A percentile compares a stretch with the other conserved stretches of the same genome.
Conservation (phyloP, 1,140 invertebrate genomes). For the fruit fly (Drosophila melanogaster) region DNA sequence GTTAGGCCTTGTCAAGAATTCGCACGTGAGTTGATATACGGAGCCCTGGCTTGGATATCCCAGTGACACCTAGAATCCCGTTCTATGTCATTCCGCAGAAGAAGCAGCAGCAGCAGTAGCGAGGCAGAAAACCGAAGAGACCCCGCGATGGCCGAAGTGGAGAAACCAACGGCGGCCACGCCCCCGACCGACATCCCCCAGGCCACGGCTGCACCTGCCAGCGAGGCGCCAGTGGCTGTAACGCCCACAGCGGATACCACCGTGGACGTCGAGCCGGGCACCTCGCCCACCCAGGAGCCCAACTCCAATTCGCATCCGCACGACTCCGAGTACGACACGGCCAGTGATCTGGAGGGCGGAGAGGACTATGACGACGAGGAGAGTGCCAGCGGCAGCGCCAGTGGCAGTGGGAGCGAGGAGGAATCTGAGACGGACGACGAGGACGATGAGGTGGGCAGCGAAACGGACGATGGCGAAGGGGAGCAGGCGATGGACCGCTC, state of each 20-base stretch:
- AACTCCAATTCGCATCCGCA: conserved; percentile 77
- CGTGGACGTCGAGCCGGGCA: conserved; percentile 52
- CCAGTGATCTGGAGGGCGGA: conserved; percentile 84
- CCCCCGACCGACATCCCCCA: conserved; percentile 63
- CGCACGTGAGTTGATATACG: conserved; percentile 19
- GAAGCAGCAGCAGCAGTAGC: conserved; percentile 28
- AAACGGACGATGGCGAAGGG: conserved; percentile 85
- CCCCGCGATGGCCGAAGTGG: conserved; percentile 74
- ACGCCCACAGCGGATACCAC: conserved; percentile 12
- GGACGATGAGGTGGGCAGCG: conserved; percentile 85
- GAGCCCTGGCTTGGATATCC: conserved; percentile 3
- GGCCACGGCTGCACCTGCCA: conserved; percentile 38
- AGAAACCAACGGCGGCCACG: conserved; percentile 65
- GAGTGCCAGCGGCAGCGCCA: conserved; percentile 75
- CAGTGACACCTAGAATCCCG: conserved; percentile 10
- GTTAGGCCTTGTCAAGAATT: conserved; percentile 2
- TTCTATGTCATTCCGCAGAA: conserved; percentile 2
- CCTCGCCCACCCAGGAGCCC: conserved; percentile 74
- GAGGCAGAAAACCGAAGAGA: conserved; percentile 61
- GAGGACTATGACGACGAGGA: conserved; percentile 79
- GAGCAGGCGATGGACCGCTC: conserved; percentile 85
- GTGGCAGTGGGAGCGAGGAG: conserved; percentile 84
- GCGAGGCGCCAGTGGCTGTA: conserved; percentile 31
- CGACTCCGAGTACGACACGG: conserved; percentile 82
- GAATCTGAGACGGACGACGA: conserved; percentile 64